These are phyloP conservation scores for Pentalonia nigronervosa DNA, from an alignment of 1,140 invertebrate genomes.

Conservation along the genomic window DNA sequence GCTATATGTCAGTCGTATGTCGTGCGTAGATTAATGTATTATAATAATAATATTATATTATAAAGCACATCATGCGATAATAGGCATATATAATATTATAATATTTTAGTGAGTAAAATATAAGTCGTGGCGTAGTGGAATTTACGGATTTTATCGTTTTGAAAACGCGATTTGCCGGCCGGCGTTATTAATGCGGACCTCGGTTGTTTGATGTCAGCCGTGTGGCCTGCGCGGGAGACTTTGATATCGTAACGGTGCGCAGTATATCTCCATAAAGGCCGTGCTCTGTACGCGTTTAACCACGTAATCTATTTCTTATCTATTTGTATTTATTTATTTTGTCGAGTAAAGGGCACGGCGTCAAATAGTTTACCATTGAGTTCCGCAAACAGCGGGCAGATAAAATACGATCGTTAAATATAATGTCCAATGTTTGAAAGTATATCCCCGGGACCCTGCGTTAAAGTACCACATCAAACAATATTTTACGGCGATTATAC, in stretches of 20 bases:
- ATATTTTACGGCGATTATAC: background rate
- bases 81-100: no score
- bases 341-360: background rate
- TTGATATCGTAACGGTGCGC: constrained; percentile 24
- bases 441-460: background rate
- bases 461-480: background rate
- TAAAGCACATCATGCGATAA: no score
- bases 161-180: background rate
- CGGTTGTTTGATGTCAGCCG: background rate
- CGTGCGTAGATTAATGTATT: no score
- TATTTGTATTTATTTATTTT: constrained; percentile 45
- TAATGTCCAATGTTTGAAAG: constrained; percentile 32
- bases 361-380: constrained; percentile 27
- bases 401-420: constrained; percentile 36
- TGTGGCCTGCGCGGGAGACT: background rate
- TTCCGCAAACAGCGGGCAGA: background rate
- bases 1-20: no score
- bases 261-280: constrained; percentile 28
- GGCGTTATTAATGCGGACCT: background rate
- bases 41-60: no score
- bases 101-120: background rate
- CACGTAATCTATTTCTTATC: constrained; percentile 38
- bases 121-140: background rate
- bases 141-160: background rate
- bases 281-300: constrained; percentile 19